Evolutionary conservation across 2,113 vertebrate species (phyloP), one percentile per base, ranked within the genome.

Genomic region (Picathartes gymnocephalus): DNA sequence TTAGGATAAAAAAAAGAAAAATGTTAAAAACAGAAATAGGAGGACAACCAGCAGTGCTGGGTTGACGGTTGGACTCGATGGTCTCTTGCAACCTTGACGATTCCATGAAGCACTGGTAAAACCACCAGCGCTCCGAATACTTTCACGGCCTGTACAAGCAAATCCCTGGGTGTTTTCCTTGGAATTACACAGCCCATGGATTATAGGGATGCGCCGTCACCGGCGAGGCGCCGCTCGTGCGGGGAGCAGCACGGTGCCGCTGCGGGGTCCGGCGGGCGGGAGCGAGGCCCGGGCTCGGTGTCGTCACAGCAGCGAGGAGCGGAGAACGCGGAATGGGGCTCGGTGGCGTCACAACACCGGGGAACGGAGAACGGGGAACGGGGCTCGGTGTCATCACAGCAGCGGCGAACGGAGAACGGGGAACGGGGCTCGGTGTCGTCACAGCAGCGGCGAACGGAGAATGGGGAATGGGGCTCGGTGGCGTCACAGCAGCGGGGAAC

Each of bases 91-190:
- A 9, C 40, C 54, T 11, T 5, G 30, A 40, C 3, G 30, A 35
- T 9, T 15, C 9, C 8, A 1, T 8, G 83, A 27, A 51, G 33
- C 3, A 2, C 51, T 3, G 4, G 7, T 33, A 31, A 17, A 82
- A 23, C 3, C 1, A 39, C 19, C 16, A 15, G 4, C 11, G 2
- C 24, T 56, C 7, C 4, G 8, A 50, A 6, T 1, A 7, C 24
- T 9, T 31, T 4, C 86, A 16, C 2, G 8, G 16, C 16, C 30
- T 6, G 17, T 5, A 3, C 54, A 24, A 15, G 15, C 1, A 58
- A 68, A 30, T 4, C 30, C 45, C 60, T 13, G 45, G 10, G 2
- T 9, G 21, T 2, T 24, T 27, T 15, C 42, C 16, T 22, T 10
- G 2, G 2, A 27, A 7, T 50, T 9, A 17, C 56, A 1, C 25